phyloP scores from a whole-genome alignment of 2,888 invertebrate genomes.

The Eustalomyia histrio region DNA sequence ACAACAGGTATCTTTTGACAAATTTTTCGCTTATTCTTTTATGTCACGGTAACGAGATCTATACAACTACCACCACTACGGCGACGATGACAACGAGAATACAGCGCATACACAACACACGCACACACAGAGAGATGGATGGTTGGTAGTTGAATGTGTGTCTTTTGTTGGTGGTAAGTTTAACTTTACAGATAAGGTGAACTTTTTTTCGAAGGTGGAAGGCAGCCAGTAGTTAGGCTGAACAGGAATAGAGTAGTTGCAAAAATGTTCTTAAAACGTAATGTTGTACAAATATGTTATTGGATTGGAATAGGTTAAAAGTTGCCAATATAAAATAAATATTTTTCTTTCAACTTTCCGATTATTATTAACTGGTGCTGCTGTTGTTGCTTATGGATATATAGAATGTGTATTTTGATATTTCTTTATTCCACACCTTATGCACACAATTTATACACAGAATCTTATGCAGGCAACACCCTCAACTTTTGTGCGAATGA shows the following conservation, averaged over 20 bases:
- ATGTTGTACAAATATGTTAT: neutral
- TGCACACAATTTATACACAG: neutral
- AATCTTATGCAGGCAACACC: conserved; percentile 51
- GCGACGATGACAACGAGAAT: conserved; percentile 20
- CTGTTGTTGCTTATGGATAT: neutral
- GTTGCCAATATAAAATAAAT: conserved; percentile 3
- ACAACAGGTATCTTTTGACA: conserved; percentile 63
- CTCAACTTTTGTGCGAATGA: conserved; percentile 38
- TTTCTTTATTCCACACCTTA: conserved; percentile 19
- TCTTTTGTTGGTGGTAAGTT: conserved; percentile 15
- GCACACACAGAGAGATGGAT: conserved; percentile 3
- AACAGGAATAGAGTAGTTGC: conserved; percentile 8
- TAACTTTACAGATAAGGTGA: conserved; percentile 1
- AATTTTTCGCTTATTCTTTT: conserved; percentile 44
- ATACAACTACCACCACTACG: conserved; percentile 20
- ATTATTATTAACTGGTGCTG: neutral
- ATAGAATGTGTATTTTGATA: neutral
- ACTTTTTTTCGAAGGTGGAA: neutral
- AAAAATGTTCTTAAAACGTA: conserved; percentile 8
- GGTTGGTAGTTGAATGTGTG: neutral
- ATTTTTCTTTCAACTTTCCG: neutral
- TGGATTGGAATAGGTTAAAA: neutral
- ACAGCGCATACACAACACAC: conserved; percentile 46
- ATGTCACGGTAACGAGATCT: conserved; percentile 43
- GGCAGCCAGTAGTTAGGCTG: neutral